phyloP scores from a whole-genome alignment of 2,113 vertebrate genomes.

The Melanerpes formicivorus region DNA sequence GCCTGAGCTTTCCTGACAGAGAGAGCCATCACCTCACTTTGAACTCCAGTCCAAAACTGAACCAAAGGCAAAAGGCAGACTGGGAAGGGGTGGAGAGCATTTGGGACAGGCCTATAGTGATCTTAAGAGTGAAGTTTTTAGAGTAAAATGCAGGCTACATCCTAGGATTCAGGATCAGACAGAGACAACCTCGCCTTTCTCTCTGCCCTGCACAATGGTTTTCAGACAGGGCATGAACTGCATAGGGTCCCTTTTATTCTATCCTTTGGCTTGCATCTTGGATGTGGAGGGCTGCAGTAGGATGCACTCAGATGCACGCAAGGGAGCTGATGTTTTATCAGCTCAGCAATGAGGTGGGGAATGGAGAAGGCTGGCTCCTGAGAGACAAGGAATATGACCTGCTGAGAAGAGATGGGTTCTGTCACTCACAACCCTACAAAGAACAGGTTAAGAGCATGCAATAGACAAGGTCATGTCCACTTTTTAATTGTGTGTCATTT shows the following conservation, averaged over 20 bases:
- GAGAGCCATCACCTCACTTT: background rate
- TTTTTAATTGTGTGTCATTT: background rate
- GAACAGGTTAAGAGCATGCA: background rate
- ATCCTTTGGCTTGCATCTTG: background rate
- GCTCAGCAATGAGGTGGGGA: background rate
- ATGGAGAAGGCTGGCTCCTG: background rate
- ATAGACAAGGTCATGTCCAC: background rate
- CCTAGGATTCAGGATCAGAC: background rate
- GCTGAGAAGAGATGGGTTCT: background rate
- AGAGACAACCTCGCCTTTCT: background rate
- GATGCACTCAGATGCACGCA: rapidly evolving
- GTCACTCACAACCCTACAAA: rapidly evolving
- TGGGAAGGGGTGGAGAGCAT: background rate
- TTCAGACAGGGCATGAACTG: background rate
- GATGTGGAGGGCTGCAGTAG: background rate
- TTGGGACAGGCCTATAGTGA: background rate
- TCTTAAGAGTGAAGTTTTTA: background rate
- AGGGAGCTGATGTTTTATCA: background rate
- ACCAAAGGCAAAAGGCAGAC: background rate
- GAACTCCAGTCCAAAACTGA: rapidly evolving
- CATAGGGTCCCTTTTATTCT: background rate
- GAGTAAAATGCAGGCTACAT: background rate
- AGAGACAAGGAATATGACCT: background rate
- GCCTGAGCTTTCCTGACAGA: rapidly evolving
- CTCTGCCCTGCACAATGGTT: background rate